phyloP scores from a whole-genome alignment of 2,888 invertebrate species.

The Polyommatus iphigenia region DNA sequence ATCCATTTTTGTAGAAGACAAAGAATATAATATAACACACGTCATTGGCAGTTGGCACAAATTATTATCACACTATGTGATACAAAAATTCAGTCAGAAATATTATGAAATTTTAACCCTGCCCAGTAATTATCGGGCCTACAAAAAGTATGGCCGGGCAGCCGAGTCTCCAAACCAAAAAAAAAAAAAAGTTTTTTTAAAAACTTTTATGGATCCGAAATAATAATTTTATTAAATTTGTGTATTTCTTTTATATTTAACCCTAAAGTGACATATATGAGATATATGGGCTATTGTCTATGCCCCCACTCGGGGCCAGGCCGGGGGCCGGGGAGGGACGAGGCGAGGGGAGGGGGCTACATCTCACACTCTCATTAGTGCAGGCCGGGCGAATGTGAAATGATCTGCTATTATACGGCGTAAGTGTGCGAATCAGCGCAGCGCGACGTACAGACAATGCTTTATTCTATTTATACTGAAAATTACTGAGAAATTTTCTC shows the following conservation, averaged over 20 bases:
- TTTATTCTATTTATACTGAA: constrained; percentile 14
- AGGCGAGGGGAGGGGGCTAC: not conserved
- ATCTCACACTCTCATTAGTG: constrained; percentile 21
- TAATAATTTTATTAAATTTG: not conserved
- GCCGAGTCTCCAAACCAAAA: too few relatives aligned
- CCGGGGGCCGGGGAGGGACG: not conserved
- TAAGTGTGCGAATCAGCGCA: constrained; percentile 12
- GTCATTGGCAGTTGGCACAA: too few relatives aligned
- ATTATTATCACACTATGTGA: too few relatives aligned
- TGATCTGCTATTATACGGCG: constrained; percentile 8
- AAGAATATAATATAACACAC: too few relatives aligned
- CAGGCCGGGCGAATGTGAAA: constrained; percentile 1
- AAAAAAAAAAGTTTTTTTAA: too few relatives aligned
- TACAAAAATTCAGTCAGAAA: too few relatives aligned
- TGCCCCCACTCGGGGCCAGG: not conserved
- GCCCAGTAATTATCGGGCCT: too few relatives aligned
- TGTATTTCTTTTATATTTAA: not conserved
- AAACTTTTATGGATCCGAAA: not conserved
- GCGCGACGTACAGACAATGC: not conserved
- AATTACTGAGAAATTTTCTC: not conserved
- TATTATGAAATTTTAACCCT: too few relatives aligned
- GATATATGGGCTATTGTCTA: constrained; percentile 4
- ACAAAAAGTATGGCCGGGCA: too few relatives aligned
- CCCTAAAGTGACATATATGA: constrained; percentile 5
- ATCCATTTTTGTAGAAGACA: too few relatives aligned